These are phyloP conservation scores for Rhopalosiphum maidis DNA, from an alignment of 1,140 invertebrate species.

Conservation along the genomic window DNA sequence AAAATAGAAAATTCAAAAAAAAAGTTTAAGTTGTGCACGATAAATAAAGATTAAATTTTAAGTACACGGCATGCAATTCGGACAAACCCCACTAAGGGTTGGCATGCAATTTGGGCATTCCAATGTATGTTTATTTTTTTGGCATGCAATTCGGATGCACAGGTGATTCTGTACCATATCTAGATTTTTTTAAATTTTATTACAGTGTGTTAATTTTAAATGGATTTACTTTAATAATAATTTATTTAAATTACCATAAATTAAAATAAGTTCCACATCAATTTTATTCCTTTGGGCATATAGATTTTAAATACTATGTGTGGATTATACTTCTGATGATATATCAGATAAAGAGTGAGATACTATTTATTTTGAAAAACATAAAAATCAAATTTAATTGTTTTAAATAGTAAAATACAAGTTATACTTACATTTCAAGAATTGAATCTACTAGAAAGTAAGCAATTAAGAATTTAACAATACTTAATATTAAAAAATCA, in stretches of 20 bases:
- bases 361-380: not conserved
- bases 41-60: too few species aligned
- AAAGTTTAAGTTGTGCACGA: too few species aligned
- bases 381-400: not conserved
- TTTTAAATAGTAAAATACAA: not conserved
- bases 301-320: not conserved
- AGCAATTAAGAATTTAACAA: slow-evolving; percentile 13
- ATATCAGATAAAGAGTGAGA: not conserved
- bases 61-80: too few species aligned
- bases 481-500: slow-evolving; percentile 28
- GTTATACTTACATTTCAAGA: slow-evolving; percentile 26
- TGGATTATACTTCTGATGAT: not conserved
- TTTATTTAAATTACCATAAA: not conserved
- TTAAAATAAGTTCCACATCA: not conserved
- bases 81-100: too few species aligned
- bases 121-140: too few species aligned
- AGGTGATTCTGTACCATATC: not conserved
- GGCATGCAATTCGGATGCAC: too few species aligned
- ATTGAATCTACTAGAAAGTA: slow-evolving; percentile 43
- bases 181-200: not conserved
- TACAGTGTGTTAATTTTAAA: not conserved
- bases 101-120: too few species aligned
- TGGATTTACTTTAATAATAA: not conserved
- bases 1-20: too few species aligned
- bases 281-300: not conserved